Evolutionary conservation across 2,797 vertebrate species (phyloP).

Genomic region (Cacajao melanocephalus): DNA sequence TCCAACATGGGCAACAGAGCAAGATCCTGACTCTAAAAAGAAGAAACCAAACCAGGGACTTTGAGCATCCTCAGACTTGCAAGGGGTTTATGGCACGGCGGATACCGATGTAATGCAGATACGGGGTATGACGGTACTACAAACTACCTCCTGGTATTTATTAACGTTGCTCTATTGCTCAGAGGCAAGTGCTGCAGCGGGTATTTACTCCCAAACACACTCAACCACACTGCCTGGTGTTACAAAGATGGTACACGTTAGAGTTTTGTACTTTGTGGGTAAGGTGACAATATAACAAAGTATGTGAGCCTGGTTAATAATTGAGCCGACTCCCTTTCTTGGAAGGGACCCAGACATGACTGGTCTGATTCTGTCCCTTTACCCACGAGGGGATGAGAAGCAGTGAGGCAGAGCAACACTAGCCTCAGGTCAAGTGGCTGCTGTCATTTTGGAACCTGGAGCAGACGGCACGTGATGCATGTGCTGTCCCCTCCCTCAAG

Average conservation of each 20-base stretch:
- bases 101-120: background rate
- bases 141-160: background rate
- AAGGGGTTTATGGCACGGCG: background rate
- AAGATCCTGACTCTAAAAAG: background rate
- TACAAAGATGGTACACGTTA: background rate
- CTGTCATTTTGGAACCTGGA: background rate
- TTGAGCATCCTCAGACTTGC: background rate
- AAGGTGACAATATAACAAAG: background rate
- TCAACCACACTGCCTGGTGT: background rate
- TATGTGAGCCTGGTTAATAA: conserved; percentile 7
- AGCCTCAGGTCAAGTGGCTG: background rate
- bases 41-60: background rate
- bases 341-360: background rate
- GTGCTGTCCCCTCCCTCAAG: rapidly evolving
- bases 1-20: background rate
- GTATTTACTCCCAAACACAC: background rate
- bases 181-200: background rate
- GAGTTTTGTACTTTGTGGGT: background rate
- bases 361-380: background rate
- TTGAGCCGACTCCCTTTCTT: background rate
- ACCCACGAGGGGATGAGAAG: background rate
- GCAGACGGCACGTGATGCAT: background rate
- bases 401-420: background rate
- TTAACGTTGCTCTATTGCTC: background rate
- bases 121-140: background rate